Evolutionary conservation across 2,888 invertebrate genomes (phyloP), one percentile per base, ranked within the genome.

Genomic region (Luperina testacea): DNA sequence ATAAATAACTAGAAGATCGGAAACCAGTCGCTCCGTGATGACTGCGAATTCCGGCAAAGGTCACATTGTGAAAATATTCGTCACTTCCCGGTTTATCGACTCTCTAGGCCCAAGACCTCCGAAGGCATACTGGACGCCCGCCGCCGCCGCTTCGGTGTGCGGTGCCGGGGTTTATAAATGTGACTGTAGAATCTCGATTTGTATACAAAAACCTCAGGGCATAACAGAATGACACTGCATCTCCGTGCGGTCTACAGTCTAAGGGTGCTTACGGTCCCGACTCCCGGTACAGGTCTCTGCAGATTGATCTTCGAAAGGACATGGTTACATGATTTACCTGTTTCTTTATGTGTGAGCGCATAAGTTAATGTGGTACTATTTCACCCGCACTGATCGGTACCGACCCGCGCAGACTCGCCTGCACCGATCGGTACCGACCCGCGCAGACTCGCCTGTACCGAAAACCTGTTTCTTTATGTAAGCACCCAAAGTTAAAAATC

Each of bases 61-160:
- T 42, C 11, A 27, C 17, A 67, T 68, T 72, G 51, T 48, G 48
- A 20, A 45, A 48, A 48, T 20, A 45, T 72, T 27, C 75, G 69
- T 75, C 71, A 81, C 42, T 81, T 76, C 20, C 72, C 17, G 61
- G 53, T 69, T 72, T 48, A 65, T 24, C 63, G 32, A 70, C 57
- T 38, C 24, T 32, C 8, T 15, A 53, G 13, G 24, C 1, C 48
- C 79, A 83, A 74, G 71, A 63, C 15, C 57, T 51, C 8, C 42
- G 9, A 15, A 78, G 32, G 61, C 57, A 32, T 32, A 32, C 32
- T 32, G 32, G 32, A 32, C 32, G 32, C 32, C 32, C 32, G 32
- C n/a, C 11, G n/a, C n/a, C 48, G 15, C 15, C 0, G 24, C 24
- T 24, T 24, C 24, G 57, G 9, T 24, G 3, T 24, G 57, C 57